Conservation (phyloP, 2,888 invertebrate genomes). For the Drosophila paracracens region DNA sequence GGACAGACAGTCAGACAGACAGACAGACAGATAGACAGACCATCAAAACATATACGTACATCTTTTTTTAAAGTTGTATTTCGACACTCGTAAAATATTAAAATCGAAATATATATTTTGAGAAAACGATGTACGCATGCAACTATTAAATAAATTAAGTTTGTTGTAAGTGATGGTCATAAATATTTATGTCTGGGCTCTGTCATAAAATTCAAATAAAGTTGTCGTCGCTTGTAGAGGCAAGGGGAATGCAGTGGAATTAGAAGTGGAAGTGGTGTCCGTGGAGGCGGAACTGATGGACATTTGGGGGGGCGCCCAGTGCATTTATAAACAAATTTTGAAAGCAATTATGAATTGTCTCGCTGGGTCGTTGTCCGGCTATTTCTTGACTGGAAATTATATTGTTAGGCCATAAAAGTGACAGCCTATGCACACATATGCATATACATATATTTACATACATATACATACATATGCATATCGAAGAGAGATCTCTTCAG, state of each 20-base stretch:
- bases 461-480: conserved; percentile 5
- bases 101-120: conserved; percentile 24
- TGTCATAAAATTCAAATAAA: conserved; percentile 76
- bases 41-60: conserved; percentile 15
- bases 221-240: conserved; percentile 48
- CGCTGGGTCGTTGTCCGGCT: conserved; percentile 52
- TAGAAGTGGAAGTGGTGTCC: neutral
- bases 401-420: conserved; percentile 70
- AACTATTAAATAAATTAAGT: conserved; percentile 78
- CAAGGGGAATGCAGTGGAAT: neutral
- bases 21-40: neutral
- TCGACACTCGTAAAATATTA: conserved; percentile 44
- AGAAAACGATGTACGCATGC: conserved; percentile 50
- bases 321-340: conserved; percentile 64
- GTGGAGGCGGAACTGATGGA: conserved; percentile 5
- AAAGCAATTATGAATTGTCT: conserved; percentile 75
- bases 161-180: conserved; percentile 76
- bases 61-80: conserved; percentile 32
- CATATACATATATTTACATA: neutral
- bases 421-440: conserved; percentile 31
- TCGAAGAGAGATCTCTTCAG: conserved; percentile 43
- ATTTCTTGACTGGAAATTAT: conserved; percentile 74
- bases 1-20: neutral
- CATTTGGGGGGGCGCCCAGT: conserved; percentile 18
- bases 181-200: conserved; percentile 66